Evolutionary conservation across 2,113 vertebrate species (phyloP).

Genomic region (Numida meleagris): DNA sequence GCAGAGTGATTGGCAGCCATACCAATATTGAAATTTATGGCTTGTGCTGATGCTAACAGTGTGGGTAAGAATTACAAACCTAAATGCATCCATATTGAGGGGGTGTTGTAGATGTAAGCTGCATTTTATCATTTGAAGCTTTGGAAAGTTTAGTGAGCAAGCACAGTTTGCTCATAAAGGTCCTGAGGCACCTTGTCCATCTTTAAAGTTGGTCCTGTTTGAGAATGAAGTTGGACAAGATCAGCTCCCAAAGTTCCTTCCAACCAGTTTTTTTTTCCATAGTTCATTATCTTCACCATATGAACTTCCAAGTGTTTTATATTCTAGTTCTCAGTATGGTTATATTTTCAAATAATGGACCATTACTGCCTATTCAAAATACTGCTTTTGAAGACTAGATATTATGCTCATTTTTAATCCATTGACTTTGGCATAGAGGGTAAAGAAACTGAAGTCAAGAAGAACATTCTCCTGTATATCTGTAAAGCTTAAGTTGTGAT

Average conservation of each 20-base stretch:
- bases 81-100: not conserved
- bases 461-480: not conserved
- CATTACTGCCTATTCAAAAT: not conserved
- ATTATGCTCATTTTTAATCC: not conserved
- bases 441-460: not conserved
- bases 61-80: constrained; percentile 8
- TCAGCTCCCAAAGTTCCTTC: not conserved
- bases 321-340: not conserved
- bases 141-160: not conserved
- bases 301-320: not conserved
- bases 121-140: not conserved
- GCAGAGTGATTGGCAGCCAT: not conserved
- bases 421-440: not conserved
- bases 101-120: not conserved
- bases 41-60: not conserved
- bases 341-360: not conserved
- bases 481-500: not conserved
- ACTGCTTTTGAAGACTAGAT: not conserved
- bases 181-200: not conserved
- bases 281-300: not conserved
- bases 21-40: not conserved
- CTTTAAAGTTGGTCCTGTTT: not conserved
- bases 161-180: not conserved
- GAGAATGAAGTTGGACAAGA: not conserved
- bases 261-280: not conserved